Evolutionary conservation across 1,140 invertebrate species (phyloP).

Genomic region (Pseudomyrmex gracilis): DNA sequence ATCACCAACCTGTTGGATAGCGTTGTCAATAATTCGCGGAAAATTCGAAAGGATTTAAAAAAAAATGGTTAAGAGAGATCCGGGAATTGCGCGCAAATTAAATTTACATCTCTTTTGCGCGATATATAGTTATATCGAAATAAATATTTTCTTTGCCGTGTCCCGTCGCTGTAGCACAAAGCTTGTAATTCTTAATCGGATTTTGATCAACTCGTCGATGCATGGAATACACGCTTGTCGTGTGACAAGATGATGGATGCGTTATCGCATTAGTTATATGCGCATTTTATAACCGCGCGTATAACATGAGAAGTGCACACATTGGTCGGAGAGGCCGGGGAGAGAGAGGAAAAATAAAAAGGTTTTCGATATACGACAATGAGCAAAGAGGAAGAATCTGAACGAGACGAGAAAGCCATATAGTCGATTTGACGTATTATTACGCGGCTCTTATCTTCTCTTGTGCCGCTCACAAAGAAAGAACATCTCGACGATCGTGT

Average conservation of each 20-base stretch:
- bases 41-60: neutral
- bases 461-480: conserved; percentile 65
- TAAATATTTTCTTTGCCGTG: neutral
- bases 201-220: neutral
- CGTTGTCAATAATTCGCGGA: too few relatives aligned
- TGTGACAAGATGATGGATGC: conserved; percentile 42
- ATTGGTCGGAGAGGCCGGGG: neutral
- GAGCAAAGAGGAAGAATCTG: conserved; percentile 1
- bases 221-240: neutral
- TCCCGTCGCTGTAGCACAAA: neutral
- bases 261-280: conserved; percentile 26
- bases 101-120: neutral
- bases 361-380: neutral
- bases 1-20: too few relatives aligned
- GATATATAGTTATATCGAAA: neutral
- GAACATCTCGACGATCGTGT: conserved; percentile 49
- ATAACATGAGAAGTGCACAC: neutral
- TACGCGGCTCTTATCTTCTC: conserved; percentile 61
- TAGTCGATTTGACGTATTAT: conserved; percentile 77
- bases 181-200: neutral
- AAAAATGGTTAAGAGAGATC: neutral
- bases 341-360: conserved; percentile 9
- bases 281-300: neutral
- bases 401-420: conserved; percentile 61
- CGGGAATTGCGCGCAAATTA: neutral